phyloP scores from a whole-genome alignment of 1,140 invertebrate species.

The Pristionchus pacificus region DNA sequence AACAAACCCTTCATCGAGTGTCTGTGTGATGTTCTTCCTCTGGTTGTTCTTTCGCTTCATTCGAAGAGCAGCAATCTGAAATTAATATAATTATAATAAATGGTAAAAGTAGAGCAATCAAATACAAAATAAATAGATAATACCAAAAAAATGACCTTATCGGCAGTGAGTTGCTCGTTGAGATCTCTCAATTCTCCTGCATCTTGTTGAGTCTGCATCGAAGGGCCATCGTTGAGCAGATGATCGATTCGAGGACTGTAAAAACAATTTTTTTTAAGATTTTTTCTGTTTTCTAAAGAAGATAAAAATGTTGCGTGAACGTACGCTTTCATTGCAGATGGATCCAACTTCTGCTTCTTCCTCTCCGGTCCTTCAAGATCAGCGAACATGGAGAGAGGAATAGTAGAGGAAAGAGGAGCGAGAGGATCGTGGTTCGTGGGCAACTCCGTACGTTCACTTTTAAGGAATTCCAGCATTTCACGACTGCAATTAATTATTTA shows the following conservation, averaged over 20 bases:
- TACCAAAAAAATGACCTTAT: slow-evolving; percentile 6
- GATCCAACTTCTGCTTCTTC: slow-evolving; percentile 27
- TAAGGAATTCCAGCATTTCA: slow-evolving; percentile 23
- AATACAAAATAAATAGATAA: background rate
- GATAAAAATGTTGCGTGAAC: background rate
- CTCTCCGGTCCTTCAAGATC: slow-evolving; percentile 15
- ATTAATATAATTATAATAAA: background rate
- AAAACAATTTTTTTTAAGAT: slow-evolving; percentile 8
- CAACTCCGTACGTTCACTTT: slow-evolving; percentile 17
- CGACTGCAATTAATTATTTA: slow-evolving; percentile 12
- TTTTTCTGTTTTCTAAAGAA: background rate
- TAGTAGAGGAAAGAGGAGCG: slow-evolving; percentile 12
- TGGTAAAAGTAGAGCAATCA: background rate
- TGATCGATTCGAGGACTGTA: slow-evolving; percentile 16
- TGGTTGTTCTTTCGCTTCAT: slow-evolving; percentile 22
- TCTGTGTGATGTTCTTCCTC: slow-evolving; percentile 13
- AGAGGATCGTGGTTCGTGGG: slow-evolving; percentile 17
- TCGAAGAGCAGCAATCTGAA: background rate
- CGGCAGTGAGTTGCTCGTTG: slow-evolving; percentile 30
- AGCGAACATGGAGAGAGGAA: slow-evolving; percentile 15
- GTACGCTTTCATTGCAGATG: background rate
- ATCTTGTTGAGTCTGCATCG: background rate
- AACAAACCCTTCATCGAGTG: background rate
- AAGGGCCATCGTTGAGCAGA: slow-evolving; percentile 16
- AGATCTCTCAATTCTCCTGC: slow-evolving; percentile 20